A percentile compares a stretch with the other conserved stretches of the same genome.
Evolutionary conservation across 2,113 vertebrate genomes (phyloP).

Genomic region (Toxotes jaculatrix): DNA sequence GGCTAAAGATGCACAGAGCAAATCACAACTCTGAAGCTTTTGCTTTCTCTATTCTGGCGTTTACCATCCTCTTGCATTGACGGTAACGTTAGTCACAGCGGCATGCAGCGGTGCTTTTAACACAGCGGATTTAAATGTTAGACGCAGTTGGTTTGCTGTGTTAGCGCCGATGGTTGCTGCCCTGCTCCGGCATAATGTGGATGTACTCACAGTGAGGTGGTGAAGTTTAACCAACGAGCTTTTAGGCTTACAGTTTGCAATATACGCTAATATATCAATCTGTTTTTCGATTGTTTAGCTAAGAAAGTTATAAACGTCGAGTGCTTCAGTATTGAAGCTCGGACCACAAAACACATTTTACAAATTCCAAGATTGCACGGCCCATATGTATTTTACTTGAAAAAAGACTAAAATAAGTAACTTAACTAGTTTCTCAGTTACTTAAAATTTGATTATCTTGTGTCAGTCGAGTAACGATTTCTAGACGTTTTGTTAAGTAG

Average conservation of each 20-base stretch:
- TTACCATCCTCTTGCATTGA: rapidly evolving
- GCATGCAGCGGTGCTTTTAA: background rate
- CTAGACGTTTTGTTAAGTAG: background rate
- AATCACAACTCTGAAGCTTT: background rate
- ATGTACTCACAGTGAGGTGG: background rate
- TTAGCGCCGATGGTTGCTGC: background rate
- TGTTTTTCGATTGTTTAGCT: no score
- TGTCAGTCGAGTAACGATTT: background rate
- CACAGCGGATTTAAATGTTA: background rate
- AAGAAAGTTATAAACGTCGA: no score
- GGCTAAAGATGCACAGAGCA: background rate
- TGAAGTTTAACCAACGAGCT: background rate
- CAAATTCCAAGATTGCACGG: background rate
- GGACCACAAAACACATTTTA: no score
- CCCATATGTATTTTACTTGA: background rate
- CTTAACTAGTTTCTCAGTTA: background rate
- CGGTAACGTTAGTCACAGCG: background rate
- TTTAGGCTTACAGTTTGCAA: no score
- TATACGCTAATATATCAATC: no score
- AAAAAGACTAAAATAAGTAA: background rate
- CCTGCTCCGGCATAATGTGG: background rate
- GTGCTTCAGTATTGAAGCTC: no score
- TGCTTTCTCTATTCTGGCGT: background rate
- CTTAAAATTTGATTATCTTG: background rate
- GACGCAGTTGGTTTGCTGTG: background rate